phyloP scores from a whole-genome alignment of 2,113 vertebrate genomes.

The Chionodraco myersi region DNA sequence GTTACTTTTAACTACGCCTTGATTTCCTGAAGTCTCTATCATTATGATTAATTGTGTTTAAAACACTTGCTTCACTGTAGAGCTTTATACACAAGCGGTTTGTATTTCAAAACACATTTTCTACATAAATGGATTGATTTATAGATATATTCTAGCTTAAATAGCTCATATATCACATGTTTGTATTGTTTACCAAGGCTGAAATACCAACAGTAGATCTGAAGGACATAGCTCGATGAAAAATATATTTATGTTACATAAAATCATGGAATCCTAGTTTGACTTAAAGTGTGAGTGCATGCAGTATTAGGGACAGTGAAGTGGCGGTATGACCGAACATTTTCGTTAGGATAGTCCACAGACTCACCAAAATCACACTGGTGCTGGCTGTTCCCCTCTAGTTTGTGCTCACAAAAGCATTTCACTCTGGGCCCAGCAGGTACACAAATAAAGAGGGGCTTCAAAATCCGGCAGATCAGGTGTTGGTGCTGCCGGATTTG shows the following conservation, averaged over 20 bases:
- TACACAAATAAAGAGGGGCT: too few species aligned
- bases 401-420: too few species aligned
- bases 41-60: not conserved
- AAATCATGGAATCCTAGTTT: too few species aligned
- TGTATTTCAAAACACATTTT: not conserved
- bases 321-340: too few species aligned
- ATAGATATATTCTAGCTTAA: not conserved
- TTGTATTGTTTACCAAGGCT: not conserved
- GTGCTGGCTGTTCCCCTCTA: too few species aligned
- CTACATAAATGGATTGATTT: not conserved
- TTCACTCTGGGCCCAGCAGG: too few species aligned
- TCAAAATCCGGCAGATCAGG: too few species aligned
- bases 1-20: not conserved
- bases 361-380: too few species aligned
- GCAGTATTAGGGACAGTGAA: too few species aligned
- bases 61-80: not conserved
- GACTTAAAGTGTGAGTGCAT: too few species aligned
- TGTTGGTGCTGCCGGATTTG: too few species aligned
- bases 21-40: conserved; percentile 10
- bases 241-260: not conserved
- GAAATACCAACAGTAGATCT: not conserved
- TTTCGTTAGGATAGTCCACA: too few species aligned
- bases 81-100: not conserved
- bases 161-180: not conserved
- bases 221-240: not conserved